A percentile compares a stretch with the other conserved stretches of the same genome.
Conservation (phyloP, 2,113 vertebrate species). For the Cyphomyrus discorhynchus region DNA sequence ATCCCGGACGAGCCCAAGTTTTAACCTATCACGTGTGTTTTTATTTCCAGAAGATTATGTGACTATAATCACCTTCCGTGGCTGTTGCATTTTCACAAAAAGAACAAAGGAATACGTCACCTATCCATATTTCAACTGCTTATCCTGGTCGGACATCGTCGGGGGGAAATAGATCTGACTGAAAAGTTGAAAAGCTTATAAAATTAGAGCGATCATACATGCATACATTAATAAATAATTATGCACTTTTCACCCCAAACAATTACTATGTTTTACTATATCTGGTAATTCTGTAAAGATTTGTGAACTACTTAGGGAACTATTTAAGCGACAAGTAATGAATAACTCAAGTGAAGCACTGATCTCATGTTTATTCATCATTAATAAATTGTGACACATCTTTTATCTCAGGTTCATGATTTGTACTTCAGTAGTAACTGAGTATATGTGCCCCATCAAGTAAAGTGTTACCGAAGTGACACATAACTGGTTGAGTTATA, state of each 20-base stretch:
- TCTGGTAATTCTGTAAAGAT: too few species aligned
- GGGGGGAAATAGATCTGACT: background rate
- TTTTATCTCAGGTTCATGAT: too few species aligned
- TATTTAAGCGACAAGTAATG: background rate
- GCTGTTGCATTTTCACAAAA: background rate
- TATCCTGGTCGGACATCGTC: background rate
- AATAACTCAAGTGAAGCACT: too few species aligned
- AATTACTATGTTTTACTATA: background rate
- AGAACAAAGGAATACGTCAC: background rate
- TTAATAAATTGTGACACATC: too few species aligned
- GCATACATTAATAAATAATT: background rate
- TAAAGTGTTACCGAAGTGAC: background rate
- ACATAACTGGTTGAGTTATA: background rate
- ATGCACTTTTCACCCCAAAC: too few species aligned
- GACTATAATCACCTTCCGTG: background rate
- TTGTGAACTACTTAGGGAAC: background rate
- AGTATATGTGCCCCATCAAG: too few species aligned
- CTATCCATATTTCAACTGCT: background rate
- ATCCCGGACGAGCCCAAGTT: slow-evolving; percentile 17
- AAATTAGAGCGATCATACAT: background rate
- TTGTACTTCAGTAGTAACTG: too few species aligned
- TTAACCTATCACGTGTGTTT: too few species aligned
- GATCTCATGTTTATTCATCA: too few species aligned
- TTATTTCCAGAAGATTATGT: background rate
- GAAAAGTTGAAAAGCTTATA: background rate